A percentile compares a stretch with the other conserved stretches of the same genome.
These are phyloP conservation scores for Clunio marinus DNA, from an alignment of 2,888 invertebrate genomes.

Conservation along the genomic window DNA sequence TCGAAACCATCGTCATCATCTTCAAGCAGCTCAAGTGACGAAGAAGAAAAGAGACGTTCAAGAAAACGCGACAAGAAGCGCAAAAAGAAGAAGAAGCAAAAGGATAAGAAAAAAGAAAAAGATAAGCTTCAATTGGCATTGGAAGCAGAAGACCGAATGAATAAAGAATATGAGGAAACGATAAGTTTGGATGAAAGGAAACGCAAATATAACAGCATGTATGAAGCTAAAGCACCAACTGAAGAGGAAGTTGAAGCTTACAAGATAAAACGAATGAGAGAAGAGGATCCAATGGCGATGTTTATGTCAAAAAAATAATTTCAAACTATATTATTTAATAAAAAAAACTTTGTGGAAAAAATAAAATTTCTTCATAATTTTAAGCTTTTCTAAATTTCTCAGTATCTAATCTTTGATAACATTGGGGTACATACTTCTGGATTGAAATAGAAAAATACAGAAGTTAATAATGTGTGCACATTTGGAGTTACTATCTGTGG, in stretches of 20 bases:
- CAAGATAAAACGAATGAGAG: conserved; percentile 74
- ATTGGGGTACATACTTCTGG: too few relatives aligned
- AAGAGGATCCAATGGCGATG: conserved; percentile 92
- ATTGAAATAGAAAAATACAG: too few relatives aligned
- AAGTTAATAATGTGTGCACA: too few relatives aligned
- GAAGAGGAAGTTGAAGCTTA: conserved; percentile 93
- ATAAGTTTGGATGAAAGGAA: conserved; percentile 81
- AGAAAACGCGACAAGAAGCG: conserved; percentile 40
- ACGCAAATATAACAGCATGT: conserved; percentile 89
- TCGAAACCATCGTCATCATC: conserved; percentile 40
- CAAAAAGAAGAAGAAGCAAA: conserved; percentile 53
- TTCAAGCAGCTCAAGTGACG: conserved; percentile 43
- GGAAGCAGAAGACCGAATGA: conserved; percentile 59
- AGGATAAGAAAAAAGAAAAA: conserved; percentile 52
- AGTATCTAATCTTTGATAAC: too few relatives aligned
- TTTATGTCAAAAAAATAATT: conserved; percentile 53
- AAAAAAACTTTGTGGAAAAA: not conserved
- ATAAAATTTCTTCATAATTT: too few relatives aligned
- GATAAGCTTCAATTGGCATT: conserved; percentile 63
- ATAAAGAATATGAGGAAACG: conserved; percentile 60
- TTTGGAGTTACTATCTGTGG: too few relatives aligned
- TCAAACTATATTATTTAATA: not conserved
- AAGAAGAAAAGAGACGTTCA: conserved; percentile 43
- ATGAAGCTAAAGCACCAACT: conserved; percentile 75
- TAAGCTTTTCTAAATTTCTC: too few relatives aligned